These are phyloP conservation scores for Vireo griseus DNA, from an alignment of 2,797 vertebrate species.

Conservation along the genomic window DNA sequence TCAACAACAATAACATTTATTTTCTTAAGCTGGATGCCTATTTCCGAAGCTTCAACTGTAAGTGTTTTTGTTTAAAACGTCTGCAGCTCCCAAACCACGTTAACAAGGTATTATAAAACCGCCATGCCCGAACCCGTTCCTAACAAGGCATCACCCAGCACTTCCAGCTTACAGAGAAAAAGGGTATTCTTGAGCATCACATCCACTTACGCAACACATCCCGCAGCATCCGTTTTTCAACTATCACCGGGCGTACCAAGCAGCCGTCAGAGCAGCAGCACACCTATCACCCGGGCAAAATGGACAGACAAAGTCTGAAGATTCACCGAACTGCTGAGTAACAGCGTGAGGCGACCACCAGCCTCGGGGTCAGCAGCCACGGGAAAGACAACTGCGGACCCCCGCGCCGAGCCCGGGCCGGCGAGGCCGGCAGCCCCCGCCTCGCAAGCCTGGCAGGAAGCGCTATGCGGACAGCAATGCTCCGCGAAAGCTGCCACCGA, in stretches of 20 bases:
- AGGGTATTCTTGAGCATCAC: neutral
- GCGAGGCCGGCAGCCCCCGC: neutral
- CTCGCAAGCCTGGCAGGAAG: neutral
- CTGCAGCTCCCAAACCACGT: neutral
- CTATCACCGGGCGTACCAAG: neutral
- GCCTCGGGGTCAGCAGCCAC: neutral
- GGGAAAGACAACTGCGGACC: fast-evolving
- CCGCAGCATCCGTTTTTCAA: neutral
- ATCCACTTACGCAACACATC: neutral
- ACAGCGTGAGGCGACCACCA: neutral
- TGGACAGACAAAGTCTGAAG: neutral
- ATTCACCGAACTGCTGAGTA: neutral
- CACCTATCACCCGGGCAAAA: neutral
- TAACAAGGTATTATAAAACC: neutral
- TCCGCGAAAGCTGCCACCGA: neutral
- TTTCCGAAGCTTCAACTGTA: neutral
- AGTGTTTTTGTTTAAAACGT: neutral
- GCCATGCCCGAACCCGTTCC: neutral
- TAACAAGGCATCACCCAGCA: neutral
- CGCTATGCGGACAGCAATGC: neutral
- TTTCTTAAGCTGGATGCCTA: neutral
- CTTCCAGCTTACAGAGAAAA: neutral
- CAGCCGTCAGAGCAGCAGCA: neutral
- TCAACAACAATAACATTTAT: neutral
- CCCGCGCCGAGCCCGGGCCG: neutral